Percentiles rank a stretch among this genome's conserved stretches.
Evolutionary conservation across 2,113 vertebrate species (phyloP).

Genomic region (Saccopteryx bilineata): DNA sequence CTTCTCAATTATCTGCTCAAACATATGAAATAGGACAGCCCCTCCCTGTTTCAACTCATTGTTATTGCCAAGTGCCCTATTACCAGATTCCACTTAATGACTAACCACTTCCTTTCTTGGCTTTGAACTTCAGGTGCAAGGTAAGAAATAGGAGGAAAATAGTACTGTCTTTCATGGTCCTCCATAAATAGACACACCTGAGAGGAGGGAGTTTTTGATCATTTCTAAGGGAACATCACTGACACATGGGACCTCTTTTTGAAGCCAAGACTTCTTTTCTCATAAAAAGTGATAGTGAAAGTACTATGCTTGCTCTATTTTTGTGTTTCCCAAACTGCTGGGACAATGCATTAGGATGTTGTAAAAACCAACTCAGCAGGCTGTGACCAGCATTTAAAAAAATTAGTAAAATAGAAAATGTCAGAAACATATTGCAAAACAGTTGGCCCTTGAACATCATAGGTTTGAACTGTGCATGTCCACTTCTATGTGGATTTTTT

Average conservation of each 20-base stretch:
- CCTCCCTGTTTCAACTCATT: background rate
- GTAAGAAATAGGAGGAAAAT: slow-evolving; percentile 20
- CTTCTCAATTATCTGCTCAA: background rate
- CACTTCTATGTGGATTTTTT: background rate
- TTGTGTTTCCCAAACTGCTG: slow-evolving; percentile 14
- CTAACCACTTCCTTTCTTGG: slow-evolving; percentile 39
- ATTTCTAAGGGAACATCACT: background rate
- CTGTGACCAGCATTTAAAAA: slow-evolving; percentile 29
- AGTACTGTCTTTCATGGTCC: background rate
- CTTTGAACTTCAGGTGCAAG: background rate
- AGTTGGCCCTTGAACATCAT: background rate
- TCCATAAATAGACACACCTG: background rate
- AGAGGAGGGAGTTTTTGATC: background rate
- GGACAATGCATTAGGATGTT: background rate
- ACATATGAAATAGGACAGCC: background rate
- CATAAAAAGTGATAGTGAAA: slow-evolving; percentile 32
- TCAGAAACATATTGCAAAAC: background rate
- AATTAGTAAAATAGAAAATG: background rate
- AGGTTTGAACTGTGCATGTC: background rate
- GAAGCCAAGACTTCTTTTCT: background rate
- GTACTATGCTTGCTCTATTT: background rate
- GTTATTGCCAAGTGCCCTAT: background rate
- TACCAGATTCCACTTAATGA: background rate
- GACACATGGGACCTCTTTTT: background rate
- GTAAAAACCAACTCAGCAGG: background rate